phyloP scores from a whole-genome alignment of 2,888 invertebrate species.

The Saturnia japonica region DNA sequence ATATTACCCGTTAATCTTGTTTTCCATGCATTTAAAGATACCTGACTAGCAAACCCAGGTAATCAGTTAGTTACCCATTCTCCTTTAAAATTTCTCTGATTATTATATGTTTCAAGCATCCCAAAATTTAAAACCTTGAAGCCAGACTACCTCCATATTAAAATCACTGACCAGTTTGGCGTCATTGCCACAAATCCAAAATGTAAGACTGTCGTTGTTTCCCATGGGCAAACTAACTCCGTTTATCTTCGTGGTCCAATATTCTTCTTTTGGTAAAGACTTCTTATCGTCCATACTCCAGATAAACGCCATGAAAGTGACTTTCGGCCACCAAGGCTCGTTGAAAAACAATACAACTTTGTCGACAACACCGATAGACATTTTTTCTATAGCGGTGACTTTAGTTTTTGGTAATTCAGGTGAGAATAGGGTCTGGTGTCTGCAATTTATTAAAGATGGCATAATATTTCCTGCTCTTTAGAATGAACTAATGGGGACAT shows the following conservation, averaged over 20 bases:
- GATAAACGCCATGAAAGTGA: slow-evolving; percentile 49
- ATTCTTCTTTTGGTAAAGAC: slow-evolving; percentile 28
- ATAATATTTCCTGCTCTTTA: no score
- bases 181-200: slow-evolving; percentile 48
- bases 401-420: slow-evolving; percentile 81
- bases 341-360: slow-evolving; percentile 86
- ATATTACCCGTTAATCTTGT: background rate
- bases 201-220: slow-evolving; percentile 34
- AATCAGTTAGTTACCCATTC: background rate
- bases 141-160: background rate
- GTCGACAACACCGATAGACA: slow-evolving; percentile 84
- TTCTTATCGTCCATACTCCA: slow-evolving; percentile 56
- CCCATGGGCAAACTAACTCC: slow-evolving; percentile 40
- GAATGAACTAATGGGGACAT: no score
- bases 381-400: slow-evolving; percentile 74
- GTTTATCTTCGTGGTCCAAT: slow-evolving; percentile 43
- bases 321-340: slow-evolving; percentile 83
- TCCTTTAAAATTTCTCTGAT: background rate
- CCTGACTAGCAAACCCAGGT: background rate
- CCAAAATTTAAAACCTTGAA: background rate
- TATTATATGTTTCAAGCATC: background rate
- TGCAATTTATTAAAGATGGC: slow-evolving; percentile 41
- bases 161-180: slow-evolving; percentile 45
- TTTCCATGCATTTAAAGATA: background rate
- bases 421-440: slow-evolving; percentile 79